Percentiles rank a stretch among this genome's conserved stretches.
Evolutionary conservation across 2,888 invertebrate species (phyloP).

Genomic region (Gandaritis pyraliata): DNA sequence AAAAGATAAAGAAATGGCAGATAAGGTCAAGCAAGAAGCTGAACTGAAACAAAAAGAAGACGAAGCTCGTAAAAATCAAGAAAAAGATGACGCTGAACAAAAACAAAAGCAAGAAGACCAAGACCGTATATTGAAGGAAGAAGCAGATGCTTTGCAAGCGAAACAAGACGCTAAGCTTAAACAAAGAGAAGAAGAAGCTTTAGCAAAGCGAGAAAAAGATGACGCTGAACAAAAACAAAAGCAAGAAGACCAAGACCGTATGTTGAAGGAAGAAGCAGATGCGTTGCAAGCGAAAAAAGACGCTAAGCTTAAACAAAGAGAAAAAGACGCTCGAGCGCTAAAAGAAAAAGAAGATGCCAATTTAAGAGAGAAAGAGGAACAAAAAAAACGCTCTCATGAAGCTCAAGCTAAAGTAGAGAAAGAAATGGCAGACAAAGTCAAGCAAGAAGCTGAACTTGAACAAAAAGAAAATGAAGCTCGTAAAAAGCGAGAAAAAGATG

Average conservation of each 20-base stretch:
- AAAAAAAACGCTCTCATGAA: too few relatives aligned
- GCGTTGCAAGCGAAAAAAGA: constrained; percentile 10
- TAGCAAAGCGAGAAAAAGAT: constrained; percentile 2
- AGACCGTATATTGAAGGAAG: too few relatives aligned
- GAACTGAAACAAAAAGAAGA: too few relatives aligned
- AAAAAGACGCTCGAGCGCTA: background rate
- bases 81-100: too few relatives aligned
- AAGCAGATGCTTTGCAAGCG: too few relatives aligned
- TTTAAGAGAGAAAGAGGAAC: too few relatives aligned
- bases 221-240: constrained; percentile 26
- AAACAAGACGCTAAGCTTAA: background rate
- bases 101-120: too few relatives aligned
- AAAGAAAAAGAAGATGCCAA: background rate
- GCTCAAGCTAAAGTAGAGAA: too few relatives aligned
- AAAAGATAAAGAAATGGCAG: constrained; percentile 13
- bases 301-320: background rate
- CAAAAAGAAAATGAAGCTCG: background rate
- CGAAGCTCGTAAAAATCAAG: too few relatives aligned
- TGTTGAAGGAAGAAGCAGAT: constrained; percentile 11
- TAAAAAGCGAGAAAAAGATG: background rate
- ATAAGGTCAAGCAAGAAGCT: constrained; percentile 9
- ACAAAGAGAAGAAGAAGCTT: constrained; percentile 4
- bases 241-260: constrained; percentile 21
- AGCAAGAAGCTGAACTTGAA: constrained; percentile 24
- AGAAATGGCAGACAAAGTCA: too few relatives aligned